Evolutionary conservation across 2,888 invertebrate genomes (phyloP), one percentile per base, ranked within the genome.

Genomic region (Xanthostigma xanthostigma): DNA sequence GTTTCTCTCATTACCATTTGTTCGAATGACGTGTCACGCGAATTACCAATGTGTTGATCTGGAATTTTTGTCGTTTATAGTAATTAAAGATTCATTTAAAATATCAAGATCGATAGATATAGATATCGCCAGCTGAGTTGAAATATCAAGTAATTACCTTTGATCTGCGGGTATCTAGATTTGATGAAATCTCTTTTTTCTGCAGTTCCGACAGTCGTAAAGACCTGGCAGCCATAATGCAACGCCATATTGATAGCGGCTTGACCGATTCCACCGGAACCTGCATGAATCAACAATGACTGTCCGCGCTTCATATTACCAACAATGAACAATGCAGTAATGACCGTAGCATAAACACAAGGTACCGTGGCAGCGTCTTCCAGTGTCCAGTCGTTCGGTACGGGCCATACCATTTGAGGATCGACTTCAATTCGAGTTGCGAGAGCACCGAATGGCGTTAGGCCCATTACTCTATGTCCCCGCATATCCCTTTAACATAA

Each of bases 251-350:
- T 66, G 45, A 82, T 81, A 14, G 80, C 78, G 1, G 81, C 80
- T 62, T 79, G 78, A 6, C 94, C 94, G 41, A 92, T 91, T 57
- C 91, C 92, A 50, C 92, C 92, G 54, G 85, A 80, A 51, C 91
- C 92, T 46, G 91, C 89, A 65, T 92, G 92, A 58, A 92, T 81
- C 27, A 92, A 74, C 50, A 92, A 79, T 46, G 74, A 68, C 56
- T 91, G 87, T 10, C 89, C 87, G 55, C 73, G 71, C 58, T 74
- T 76, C 73, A 92, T 76, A 61, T 79, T 75, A 37, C 92, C 94
- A 55, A 94, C 76, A 49, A 90, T 79, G 37, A 77, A 65, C 34
- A 68, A 51, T 37, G 60, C 56, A 53, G 65, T 62, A 49, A 62
- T 66, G 3, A 68, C 69, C 39, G 83, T 79, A 51, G 73, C 73